These are phyloP conservation scores for Rhinolophus sinicus DNA, from an alignment of 2,113 vertebrate genomes.

Conservation along the genomic window DNA sequence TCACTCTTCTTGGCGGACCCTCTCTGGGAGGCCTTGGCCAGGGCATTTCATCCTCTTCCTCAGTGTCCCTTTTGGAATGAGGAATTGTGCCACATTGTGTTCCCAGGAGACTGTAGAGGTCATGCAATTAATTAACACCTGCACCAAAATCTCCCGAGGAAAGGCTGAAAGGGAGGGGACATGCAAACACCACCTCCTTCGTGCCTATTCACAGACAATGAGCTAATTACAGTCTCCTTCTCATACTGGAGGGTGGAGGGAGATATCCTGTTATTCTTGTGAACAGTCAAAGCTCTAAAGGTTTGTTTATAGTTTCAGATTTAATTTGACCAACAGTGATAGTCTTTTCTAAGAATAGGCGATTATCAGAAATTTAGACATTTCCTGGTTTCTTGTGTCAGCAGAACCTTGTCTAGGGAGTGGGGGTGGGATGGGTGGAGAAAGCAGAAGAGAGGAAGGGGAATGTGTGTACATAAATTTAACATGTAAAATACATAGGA, in stretches of 20 bases:
- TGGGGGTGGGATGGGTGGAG: no score
- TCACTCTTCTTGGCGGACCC: not conserved
- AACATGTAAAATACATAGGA: conserved; percentile 29
- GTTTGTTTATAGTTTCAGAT: conserved; percentile 72
- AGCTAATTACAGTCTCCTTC: conserved; percentile 68
- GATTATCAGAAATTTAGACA: conserved; percentile 72
- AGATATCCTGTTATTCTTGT: conserved; percentile 68
- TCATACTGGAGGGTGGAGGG: conserved; percentile 24
- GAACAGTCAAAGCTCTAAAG: conserved; percentile 59
- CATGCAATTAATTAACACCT: conserved; percentile 64
- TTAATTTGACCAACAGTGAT: conserved; percentile 57
- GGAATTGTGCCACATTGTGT: not conserved
- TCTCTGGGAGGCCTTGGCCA: not conserved
- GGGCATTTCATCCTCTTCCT: not conserved
- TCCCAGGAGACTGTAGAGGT: conserved; percentile 43
- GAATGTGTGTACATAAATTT: conserved; percentile 23
- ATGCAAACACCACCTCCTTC: not conserved
- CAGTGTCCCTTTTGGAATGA: not conserved
- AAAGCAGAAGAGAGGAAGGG: not conserved
- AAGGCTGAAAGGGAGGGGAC: not conserved
- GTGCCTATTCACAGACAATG: conserved; percentile 42
- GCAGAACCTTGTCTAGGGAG: conserved; percentile 15
- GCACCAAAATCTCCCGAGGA: not conserved
- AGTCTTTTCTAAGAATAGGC: conserved; percentile 69
- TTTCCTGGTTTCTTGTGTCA: conserved; percentile 63